Base-by-base conservation (phyloP, 2,888 invertebrate genomes). In the Archips crataeganus region DNA sequence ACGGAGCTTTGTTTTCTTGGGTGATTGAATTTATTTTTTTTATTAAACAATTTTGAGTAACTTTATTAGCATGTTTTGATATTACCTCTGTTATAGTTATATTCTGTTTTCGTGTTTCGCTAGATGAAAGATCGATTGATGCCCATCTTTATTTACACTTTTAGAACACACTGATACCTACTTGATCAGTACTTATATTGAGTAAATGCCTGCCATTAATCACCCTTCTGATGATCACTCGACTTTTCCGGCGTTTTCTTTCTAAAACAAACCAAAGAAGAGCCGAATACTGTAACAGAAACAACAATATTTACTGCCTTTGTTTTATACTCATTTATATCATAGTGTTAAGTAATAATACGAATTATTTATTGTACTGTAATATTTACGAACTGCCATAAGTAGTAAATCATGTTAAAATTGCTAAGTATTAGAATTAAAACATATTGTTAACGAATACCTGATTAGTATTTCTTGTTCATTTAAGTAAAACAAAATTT, bases 321-420 rank as follows among this genome's bases (percentile, higher is more conserved):
- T 32, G 36, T 34, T 34, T 61, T 61, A 63, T 69, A 74, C 73
- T 74, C 73, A 65, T 63, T 42, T 63, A 68, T 49, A 32, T 51
- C 54, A 62, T 49, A 70, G 63, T 66, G 13, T 61, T 79, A 79
- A 77, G 79, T 66, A 70, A 78, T 80, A 45, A 80, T 63, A 76
- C 69, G 81, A 47, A 84, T 85, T 92, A 92, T 92, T 92, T 92
- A 91, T 92, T 92, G 86, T 88, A 85, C 76, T 81, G 74, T 87
- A 85, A 82, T 80, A 70, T 85, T 84, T 87, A 83, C 79, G 83
- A 90, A 90, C 87, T 92, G 93, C 93, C 92, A 92, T 93, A 93
- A 91, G 91, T 91, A 89, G 82, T 81, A 84, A 89, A 81, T 75
- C 59, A 59, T 39, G 54, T 47, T 71, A 65, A 64, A 64, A 47